Evolutionary conservation across 2,797 vertebrate species (phyloP), one percentile per base, ranked within the genome.

Genomic region (Manis pentadactyla): DNA sequence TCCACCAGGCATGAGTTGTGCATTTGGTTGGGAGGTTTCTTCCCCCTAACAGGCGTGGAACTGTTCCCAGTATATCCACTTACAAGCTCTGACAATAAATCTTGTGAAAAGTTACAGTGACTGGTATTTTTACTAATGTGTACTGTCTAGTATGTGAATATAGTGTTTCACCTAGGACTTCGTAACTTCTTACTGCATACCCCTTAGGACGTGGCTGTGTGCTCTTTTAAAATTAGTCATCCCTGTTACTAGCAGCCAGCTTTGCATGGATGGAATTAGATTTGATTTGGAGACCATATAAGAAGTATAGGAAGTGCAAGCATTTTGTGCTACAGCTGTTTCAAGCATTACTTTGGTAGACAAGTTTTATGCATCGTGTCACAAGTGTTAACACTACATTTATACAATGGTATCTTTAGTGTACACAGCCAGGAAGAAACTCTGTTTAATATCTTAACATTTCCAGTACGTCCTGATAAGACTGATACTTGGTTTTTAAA

Each of bases 101-200:
- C 90, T 97, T 79, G 87, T 87, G 86, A 97, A 95, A 95, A 97
- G 93, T 97, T 95, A 90, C 79, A 96, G 89, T 92, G 68, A 92
- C 86, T 95, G 90, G 57, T 91, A 66, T 96, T 97, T 94, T 94
- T 94, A 84, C 94, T 77, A 75, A 94, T 69, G 71, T 93, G 39
- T 95, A 89, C 66, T 86, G 57, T 94, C 63, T 79, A 61, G 53
- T 85, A 69, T 74, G 29, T 93, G 78, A 95, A 7, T 97, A 93
- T 69, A 97, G 39, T 9, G 49, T 97, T 97, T 96, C 95, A 63
- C 93, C 78, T 84, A 95, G 90, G 93, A 96, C 93, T 89, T 90
- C 89, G 34, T 94, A 86, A 92, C 77, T 89, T 78, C 97, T 86
- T 87, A 82, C 90, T 95, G 81, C 77, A 55, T 23, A 86, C 87